phyloP scores from a whole-genome alignment of 2,888 invertebrate genomes.

The Anarsia innoxiella region DNA sequence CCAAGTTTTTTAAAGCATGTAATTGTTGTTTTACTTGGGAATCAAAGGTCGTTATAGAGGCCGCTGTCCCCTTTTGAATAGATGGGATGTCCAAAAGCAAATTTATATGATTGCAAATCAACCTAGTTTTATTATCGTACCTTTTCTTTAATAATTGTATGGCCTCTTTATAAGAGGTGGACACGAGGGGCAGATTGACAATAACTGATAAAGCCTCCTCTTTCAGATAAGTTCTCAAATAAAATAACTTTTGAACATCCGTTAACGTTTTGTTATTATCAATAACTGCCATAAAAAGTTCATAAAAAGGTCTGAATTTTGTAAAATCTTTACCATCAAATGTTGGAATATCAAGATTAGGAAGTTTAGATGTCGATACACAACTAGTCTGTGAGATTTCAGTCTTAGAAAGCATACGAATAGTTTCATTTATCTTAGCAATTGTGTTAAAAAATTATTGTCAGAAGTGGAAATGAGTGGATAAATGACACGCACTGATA shows the following conservation, averaged over 20 bases:
- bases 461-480: no score
- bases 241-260: constrained; percentile 14
- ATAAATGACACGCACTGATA: no score
- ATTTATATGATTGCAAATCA: constrained; percentile 12
- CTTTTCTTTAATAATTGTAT: constrained; percentile 10
- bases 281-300: constrained; percentile 18
- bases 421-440: not conserved
- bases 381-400: not conserved
- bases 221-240: constrained; percentile 14
- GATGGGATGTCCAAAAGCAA: constrained; percentile 11
- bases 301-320: constrained; percentile 15
- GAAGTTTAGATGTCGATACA: constrained; percentile 13
- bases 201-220: constrained; percentile 10
- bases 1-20: constrained; percentile 5
- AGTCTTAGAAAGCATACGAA: not conserved
- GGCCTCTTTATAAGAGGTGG: constrained; percentile 12
- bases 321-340: constrained; percentile 16
- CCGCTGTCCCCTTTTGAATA: constrained; percentile 18
- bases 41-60: constrained; percentile 15
- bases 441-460: not conserved
- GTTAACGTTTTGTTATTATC: constrained; percentile 14
- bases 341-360: constrained; percentile 14
- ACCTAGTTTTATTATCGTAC: constrained; percentile 12
- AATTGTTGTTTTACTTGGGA: constrained; percentile 12
- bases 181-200: constrained; percentile 13